These are phyloP conservation scores for Morinoia aosen DNA, from an alignment of 2,888 invertebrate genomes.

Conservation along the genomic window DNA sequence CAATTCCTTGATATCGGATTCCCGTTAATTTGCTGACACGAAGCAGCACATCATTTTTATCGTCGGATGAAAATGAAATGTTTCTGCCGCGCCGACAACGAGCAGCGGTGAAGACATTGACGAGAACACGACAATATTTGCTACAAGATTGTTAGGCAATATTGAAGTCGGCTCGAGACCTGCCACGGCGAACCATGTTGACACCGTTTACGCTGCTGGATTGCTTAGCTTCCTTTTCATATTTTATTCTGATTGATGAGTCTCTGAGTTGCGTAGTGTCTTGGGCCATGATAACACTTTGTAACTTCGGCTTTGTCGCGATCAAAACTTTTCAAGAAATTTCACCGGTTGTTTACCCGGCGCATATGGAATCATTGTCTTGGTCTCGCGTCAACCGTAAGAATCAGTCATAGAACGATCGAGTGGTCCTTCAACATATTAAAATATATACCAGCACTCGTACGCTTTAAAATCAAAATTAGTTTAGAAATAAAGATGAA, in stretches of 20 bases:
- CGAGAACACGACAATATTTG: not conserved
- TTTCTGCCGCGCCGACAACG: not conserved
- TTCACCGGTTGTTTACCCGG: not conserved
- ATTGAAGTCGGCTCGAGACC: not conserved
- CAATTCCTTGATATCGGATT: not conserved
- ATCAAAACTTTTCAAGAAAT: not conserved
- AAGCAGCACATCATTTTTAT: not conserved
- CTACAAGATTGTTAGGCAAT: not conserved
- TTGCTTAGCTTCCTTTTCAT: not conserved
- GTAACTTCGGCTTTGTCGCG: not conserved
- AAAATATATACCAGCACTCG: not conserved
- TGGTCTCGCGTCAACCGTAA: not conserved
- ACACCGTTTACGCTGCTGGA: not conserved
- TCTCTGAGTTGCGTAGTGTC: not conserved
- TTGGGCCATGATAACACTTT: not conserved
- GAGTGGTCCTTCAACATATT: not conserved
- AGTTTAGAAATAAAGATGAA: too few relatives aligned
- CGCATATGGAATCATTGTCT: not conserved
- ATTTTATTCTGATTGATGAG: not conserved
- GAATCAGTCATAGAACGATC: not conserved
- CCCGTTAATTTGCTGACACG: not conserved
- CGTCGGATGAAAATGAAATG: not conserved
- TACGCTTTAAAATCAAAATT: not conserved
- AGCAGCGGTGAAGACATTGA: not conserved
- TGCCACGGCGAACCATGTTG: not conserved